Evolutionary conservation across 2,888 invertebrate genomes (phyloP), one percentile per base, ranked within the genome.

Genomic region (Drosophila ustulata): DNA sequence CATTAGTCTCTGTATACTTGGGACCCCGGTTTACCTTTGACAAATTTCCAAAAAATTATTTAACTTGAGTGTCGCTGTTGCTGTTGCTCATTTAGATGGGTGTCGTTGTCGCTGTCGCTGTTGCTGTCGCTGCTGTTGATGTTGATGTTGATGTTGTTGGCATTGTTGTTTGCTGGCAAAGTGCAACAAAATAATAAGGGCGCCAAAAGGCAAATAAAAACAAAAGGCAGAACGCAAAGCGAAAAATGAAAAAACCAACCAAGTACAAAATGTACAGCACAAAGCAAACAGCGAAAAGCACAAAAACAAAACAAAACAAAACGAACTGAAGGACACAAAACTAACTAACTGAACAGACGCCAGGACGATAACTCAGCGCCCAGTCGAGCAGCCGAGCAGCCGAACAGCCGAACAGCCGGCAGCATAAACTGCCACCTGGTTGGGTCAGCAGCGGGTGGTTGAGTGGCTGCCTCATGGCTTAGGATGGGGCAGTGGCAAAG

Each of bases 201-300:
- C 83, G 79, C 84, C 82, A 78, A 82, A 78, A 85, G 84, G 79
- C 87, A 87, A 83, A 83, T 73, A 88, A 73, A 75, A 82, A 77
- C 80, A 81, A 78, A 68, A 73, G 72, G 61, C 46, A 57, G 51
- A 66, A 53, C 51, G 50, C 37, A 63, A 75, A 50, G 23, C 30
- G 53, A 13, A 45, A 62, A 53, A 51, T 28, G 41, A 41, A 57
- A 47, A 43, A 64, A 61, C 46, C 45, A 51, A 50, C 53, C 51
- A 64, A 61, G 34, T 57, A 63, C 67, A 57, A 71, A 77, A 57
- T 68, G 51, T 55, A 57, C 80, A 57, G 66, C 59, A 57, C 75
- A 76, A 76, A 71, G 51, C 59, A 68, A 71, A 78, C 79, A 64
- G 65, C 58, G 32, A 57, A 58, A 41, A 62, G 52, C 51, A 56